phyloP scores from a whole-genome alignment of 2,888 invertebrate species.

The Cylloceria caligata region DNA sequence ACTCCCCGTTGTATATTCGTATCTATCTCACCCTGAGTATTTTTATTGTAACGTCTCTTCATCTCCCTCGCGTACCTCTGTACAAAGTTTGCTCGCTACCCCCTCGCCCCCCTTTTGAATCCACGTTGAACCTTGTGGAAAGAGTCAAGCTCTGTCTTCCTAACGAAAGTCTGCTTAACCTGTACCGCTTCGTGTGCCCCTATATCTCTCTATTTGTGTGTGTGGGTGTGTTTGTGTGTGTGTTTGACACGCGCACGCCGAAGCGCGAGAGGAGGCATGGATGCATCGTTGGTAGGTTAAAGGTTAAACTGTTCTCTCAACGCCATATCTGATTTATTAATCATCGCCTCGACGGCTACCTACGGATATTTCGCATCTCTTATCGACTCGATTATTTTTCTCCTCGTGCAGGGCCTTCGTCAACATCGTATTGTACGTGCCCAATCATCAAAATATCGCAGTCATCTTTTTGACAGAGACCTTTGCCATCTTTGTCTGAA shows the following conservation, averaged over 20 bases:
- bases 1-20: constrained; percentile 61
- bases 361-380: constrained; percentile 64
- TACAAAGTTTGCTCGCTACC: constrained; percentile 70
- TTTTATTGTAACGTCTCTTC: constrained; percentile 37
- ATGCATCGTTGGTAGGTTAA: constrained; percentile 74
- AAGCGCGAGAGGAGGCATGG: constrained; percentile 66
- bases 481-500: neutral
- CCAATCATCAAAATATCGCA: constrained; percentile 14
- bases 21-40: constrained; percentile 75
- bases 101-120: constrained; percentile 51
- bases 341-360: constrained; percentile 75
- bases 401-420: constrained; percentile 20
- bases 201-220: neutral
- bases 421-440: neutral
- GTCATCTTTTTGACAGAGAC: neutral
- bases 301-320: constrained; percentile 82
- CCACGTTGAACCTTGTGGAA: constrained; percentile 36
- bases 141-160: constrained; percentile 40
- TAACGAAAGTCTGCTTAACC: constrained; percentile 7
- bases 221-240: constrained; percentile 18
- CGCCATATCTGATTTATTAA: constrained; percentile 81
- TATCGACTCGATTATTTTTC: constrained; percentile 62
- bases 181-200: neutral
- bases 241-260: constrained; percentile 39
- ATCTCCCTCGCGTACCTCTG: constrained; percentile 41